Evolutionary conservation across 2,113 vertebrate genomes (phyloP).

Genomic region (Odontophorus gujanensis): DNA sequence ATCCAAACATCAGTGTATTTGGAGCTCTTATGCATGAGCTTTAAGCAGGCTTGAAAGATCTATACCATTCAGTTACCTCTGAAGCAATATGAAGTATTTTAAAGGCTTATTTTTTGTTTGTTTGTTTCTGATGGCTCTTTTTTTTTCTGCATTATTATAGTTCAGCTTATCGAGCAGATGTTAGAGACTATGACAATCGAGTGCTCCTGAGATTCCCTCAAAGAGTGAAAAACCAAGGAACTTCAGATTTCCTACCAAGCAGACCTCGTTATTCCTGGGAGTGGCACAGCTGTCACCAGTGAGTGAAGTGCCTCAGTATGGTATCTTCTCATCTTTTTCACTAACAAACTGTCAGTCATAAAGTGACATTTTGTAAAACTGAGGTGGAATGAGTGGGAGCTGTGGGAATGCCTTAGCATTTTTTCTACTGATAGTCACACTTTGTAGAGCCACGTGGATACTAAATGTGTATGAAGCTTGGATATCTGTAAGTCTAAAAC

Average conservation of each 20-base stretch:
- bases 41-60: not conserved
- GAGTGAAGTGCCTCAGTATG: slow-evolving; percentile 71
- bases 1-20: not conserved
- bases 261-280: slow-evolving; percentile 95
- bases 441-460: not conserved
- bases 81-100: not conserved
- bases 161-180: slow-evolving; percentile 81
- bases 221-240: slow-evolving; percentile 97
- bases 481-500: not conserved
- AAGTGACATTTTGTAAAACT: not conserved
- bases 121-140: not conserved
- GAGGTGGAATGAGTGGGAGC: not conserved
- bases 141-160: slow-evolving; percentile 72
- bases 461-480: not conserved
- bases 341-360: not conserved
- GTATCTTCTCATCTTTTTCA: not conserved
- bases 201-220: slow-evolving; percentile 94
- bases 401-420: not conserved
- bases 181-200: slow-evolving; percentile 91
- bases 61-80: not conserved
- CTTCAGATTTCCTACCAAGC: slow-evolving; percentile 93
- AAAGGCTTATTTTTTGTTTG: not conserved
- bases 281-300: slow-evolving; percentile 99
- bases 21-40: not conserved
- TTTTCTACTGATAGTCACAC: not conserved